Percentiles rank a stretch among this genome's conserved stretches.
Conservation (phyloP, 2,888 invertebrate species). For the Adelognathus sp. region DNA sequence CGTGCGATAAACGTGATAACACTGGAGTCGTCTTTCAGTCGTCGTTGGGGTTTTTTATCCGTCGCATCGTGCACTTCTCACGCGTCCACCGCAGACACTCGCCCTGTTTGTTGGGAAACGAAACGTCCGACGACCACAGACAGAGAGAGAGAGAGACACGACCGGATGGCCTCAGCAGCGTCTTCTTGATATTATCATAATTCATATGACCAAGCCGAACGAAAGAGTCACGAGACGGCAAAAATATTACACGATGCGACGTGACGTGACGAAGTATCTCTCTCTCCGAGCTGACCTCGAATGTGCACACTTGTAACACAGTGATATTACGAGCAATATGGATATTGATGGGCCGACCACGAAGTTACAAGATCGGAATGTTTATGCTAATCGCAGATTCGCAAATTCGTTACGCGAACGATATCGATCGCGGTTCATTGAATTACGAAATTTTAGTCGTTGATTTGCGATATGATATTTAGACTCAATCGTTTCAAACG, state of each 20-base stretch:
- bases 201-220: conserved; percentile 14
- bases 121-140: conserved; percentile 37
- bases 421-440: neutral
- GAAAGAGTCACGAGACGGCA: neutral
- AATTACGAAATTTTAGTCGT: neutral
- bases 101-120: conserved; percentile 29
- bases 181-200: conserved; percentile 45
- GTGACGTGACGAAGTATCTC: neutral
- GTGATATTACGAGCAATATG: conserved; percentile 2
- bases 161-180: conserved; percentile 13
- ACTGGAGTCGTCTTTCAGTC: neutral
- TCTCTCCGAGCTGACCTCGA: neutral
- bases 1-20: conserved; percentile 33
- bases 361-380: neutral
- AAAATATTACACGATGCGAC: conserved; percentile 13
- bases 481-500: neutral
- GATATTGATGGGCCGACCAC: conserved; percentile 14
- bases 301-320: neutral
- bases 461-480: neutral
- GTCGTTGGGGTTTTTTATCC: conserved; percentile 18
- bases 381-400: conserved; percentile 13
- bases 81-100: conserved; percentile 45
- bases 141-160: no score
- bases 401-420: neutral
- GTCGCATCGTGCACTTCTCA: conserved; percentile 21